Evolutionary conservation across 30 jellyfish, hydroid and myxozoan genomes (phyloP).

Genomic region (Hydractinia echinata): DNA sequence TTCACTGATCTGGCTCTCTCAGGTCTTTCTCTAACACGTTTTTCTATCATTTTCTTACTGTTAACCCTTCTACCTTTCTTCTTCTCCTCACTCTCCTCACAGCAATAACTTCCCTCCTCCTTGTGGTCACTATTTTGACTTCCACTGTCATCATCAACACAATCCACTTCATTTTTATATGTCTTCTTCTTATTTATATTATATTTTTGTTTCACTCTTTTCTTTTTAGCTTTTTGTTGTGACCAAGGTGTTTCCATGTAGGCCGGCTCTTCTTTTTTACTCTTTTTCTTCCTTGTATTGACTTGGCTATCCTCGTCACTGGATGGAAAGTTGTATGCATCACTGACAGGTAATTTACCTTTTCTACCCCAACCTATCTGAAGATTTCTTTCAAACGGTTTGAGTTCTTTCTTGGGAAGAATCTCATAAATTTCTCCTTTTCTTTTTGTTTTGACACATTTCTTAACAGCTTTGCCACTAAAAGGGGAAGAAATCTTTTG

Average conservation of each 20-base stretch:
- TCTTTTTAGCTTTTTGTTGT: not conserved
- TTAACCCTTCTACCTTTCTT: too few relatives aligned
- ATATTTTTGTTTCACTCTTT: conserved; percentile 6
- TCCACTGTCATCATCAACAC: too few relatives aligned
- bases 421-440: too few relatives aligned
- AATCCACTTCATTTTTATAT: not conserved
- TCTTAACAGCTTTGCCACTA: too few relatives aligned
- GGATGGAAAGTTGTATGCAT: not conserved
- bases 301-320: not conserved
- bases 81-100: too few relatives aligned
- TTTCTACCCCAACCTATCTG: conserved; percentile 10
- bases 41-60: too few relatives aligned
- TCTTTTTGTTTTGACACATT: too few relatives aligned
- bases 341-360: not conserved
- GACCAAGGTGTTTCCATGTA: conserved; percentile 8
- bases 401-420: not conserved
- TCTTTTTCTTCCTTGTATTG: not conserved
- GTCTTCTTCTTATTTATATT: not conserved
- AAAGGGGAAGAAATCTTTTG: too few relatives aligned
- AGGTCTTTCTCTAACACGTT: too few relatives aligned
- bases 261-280: not conserved
- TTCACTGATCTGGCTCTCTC: too few relatives aligned
- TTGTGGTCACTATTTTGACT: too few relatives aligned
- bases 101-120: too few relatives aligned
- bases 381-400: not conserved